Evolutionary conservation across 2,797 vertebrate species (phyloP), one percentile per base, ranked within the genome.

Genomic region (Periparus ater): DNA sequence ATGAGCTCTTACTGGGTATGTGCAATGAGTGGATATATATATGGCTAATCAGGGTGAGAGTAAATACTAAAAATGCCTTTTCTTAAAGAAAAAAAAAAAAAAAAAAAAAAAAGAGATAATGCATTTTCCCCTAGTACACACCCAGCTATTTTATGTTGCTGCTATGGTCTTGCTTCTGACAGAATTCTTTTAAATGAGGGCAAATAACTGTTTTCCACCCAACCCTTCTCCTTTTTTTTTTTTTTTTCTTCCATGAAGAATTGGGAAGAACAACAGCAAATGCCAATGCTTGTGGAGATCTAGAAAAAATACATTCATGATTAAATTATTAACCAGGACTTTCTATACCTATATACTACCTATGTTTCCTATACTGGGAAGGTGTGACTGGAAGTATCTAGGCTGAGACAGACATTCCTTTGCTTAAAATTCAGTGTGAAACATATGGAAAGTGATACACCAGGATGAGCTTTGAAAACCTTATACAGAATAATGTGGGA

Each of bases 401-500:
- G 60, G 74, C 48, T 87, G 79, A 91, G 60, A 54, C 62, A 95
- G 89, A 65, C 27, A 58, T 58, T 91, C 17, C 17, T 67, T 48
- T 95, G 61, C 55, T 48, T 82, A 91, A 75, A 94, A 91, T 83
- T 94, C 88, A 92, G 65, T 2, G n/a, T 92, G 75, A 92, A 94
- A 55, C 63, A 95, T 55, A 85, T 40, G 60, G 82, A 62, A 96
- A 89, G 48, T 22, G 22, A 79, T 76, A 85, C 21, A 87, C 26
- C 40, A 88, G 75, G 30, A 75, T 42, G 34, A 66, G 81, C 80
- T 94, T 63, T 55, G 16, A 91, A 96, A 85, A n/a, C 61, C 22
- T 29, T 62, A 9, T 5, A 67, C 55, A 83, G 79, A 94, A 89
- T 42, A 91, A 85, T 19, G 34, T 25, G 13, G 54, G 19, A 92